These are phyloP conservation scores for Gallinago solitaria DNA, from an alignment of 2,797 vertebrate species.

Conservation along the genomic window DNA sequence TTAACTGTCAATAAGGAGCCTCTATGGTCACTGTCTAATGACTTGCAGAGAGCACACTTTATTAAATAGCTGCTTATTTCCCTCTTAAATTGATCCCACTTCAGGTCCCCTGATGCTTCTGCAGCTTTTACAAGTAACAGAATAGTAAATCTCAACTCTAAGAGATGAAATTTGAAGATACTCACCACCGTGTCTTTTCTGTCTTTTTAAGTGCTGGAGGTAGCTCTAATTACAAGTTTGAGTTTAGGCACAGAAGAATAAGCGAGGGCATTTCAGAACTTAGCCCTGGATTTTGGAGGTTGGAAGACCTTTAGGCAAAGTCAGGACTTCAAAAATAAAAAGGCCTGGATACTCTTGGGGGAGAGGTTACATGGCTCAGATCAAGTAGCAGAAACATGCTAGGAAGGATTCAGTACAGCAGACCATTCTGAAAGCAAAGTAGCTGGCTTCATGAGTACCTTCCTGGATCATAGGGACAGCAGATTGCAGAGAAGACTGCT, in stretches of 20 bases:
- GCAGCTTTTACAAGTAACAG: conserved; percentile 61
- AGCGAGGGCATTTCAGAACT: conserved; percentile 50
- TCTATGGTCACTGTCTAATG: conserved; percentile 41
- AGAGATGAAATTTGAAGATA: conserved; percentile 46
- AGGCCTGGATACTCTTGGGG: neutral
- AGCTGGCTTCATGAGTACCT: neutral
- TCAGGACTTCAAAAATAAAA: neutral
- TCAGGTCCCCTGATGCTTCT: conserved; percentile 30
- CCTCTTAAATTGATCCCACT: conserved; percentile 34
- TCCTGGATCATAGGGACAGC: neutral
- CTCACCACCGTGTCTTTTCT: conserved; percentile 50
- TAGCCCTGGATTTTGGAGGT: neutral
- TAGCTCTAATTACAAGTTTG: conserved; percentile 55
- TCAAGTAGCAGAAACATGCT: neutral
- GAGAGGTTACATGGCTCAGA: neutral
- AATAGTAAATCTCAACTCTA: conserved; percentile 51
- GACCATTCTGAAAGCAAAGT: neutral
- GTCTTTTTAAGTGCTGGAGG: conserved; percentile 58
- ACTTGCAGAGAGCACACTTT: conserved; percentile 29
- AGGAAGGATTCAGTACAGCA: neutral
- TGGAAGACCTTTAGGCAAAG: neutral
- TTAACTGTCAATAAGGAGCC: conserved; percentile 63
- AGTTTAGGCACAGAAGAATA: conserved; percentile 45
- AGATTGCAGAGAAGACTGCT: neutral
- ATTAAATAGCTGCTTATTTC: conserved; percentile 57